Percentiles rank a stretch among this genome's conserved stretches.
Conservation (phyloP, 2,113 vertebrate species). For the Diphyllodes magnificus region DNA sequence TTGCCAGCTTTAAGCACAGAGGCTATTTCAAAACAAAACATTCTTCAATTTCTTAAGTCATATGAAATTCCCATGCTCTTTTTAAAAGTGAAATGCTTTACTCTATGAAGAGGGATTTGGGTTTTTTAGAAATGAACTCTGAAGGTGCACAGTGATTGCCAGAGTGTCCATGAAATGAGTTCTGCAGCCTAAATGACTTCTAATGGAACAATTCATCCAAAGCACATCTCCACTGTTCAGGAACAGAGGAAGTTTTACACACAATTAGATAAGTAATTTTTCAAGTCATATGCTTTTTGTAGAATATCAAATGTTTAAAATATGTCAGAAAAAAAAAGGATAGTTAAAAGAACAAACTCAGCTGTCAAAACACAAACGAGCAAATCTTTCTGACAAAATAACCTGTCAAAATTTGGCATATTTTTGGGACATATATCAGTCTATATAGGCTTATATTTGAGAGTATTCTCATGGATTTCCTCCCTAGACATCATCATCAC, state of each 20-base stretch:
- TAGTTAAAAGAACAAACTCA: not conserved
- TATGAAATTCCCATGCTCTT: not conserved
- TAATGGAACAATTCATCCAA: not conserved
- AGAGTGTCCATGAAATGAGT: accelerated
- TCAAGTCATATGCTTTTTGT: not conserved
- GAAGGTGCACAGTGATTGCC: not conserved
- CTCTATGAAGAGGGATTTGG: not conserved
- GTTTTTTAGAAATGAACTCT: not conserved
- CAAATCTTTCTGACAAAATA: not conserved
- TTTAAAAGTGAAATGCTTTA: not conserved
- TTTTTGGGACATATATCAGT: not conserved
- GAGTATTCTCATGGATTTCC: not conserved
- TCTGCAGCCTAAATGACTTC: not conserved
- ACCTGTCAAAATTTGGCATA: not conserved
- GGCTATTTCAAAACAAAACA: not conserved
- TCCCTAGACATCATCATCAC: not conserved
- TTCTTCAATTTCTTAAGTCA: not conserved
- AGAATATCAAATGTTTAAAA: not conserved
- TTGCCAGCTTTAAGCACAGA: not conserved
- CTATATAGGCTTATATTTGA: not conserved
- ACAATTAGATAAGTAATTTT: not conserved
- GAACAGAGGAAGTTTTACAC: not conserved
- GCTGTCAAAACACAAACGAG: not conserved
- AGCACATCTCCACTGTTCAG: not conserved
- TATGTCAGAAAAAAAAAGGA: accelerated